Percentiles rank a stretch among this genome's conserved stretches.
These are phyloP conservation scores for Tachyglossus aculeatus DNA, from an alignment of 2,797 vertebrate species.

Conservation along the genomic window DNA sequence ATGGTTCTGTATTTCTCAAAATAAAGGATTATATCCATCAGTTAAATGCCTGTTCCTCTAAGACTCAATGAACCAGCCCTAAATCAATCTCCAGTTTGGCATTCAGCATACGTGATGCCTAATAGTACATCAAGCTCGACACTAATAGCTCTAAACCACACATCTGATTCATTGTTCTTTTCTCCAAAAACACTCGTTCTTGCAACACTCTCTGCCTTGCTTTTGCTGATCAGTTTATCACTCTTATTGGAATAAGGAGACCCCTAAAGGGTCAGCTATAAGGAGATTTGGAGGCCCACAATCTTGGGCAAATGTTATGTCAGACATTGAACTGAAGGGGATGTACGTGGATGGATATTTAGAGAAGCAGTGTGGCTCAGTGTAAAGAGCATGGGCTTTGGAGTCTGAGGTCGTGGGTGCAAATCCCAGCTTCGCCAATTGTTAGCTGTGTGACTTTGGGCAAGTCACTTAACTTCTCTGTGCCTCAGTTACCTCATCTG, in stretches of 20 bases:
- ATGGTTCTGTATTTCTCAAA: too few relatives aligned
- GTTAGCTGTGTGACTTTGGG: too few relatives aligned
- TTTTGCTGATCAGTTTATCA: not conserved
- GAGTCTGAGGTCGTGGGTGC: too few relatives aligned
- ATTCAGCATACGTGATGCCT: accelerated
- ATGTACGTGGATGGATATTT: accelerated
- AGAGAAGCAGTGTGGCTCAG: too few relatives aligned
- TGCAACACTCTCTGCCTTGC: not conserved
- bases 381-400: too few relatives aligned
- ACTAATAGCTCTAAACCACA: not conserved
- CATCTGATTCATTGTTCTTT: not conserved
- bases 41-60: not conserved
- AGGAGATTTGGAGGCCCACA: not conserved
- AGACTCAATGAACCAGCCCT: not conserved
- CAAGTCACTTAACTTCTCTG: too few relatives aligned
- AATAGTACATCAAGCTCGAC: not conserved
- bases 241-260: not conserved
- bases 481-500: too few relatives aligned
- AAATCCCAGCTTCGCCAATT: too few relatives aligned
- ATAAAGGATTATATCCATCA: too few relatives aligned
- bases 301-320: too few relatives aligned
- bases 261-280: too few relatives aligned
- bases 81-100: accelerated
- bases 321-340: not conserved
- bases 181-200: constrained; percentile 19